A percentile compares a stretch with the other conserved stretches of the same genome.
phyloP scores from a whole-genome alignment of 2,113 vertebrate genomes.

The Labeo rohita region DNA sequence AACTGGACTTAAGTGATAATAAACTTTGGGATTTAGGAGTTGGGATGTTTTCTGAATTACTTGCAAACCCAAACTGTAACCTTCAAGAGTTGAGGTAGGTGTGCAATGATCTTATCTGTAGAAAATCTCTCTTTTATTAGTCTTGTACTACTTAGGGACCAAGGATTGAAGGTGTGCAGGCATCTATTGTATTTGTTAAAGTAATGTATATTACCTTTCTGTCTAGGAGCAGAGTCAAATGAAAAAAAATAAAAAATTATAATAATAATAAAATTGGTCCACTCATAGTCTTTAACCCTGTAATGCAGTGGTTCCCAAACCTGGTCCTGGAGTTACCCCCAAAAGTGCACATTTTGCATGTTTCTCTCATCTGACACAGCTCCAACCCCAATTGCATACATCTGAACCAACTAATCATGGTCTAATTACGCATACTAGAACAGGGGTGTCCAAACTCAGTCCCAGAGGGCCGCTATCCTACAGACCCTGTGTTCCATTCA shows the following conservation, averaged over 20 bases:
- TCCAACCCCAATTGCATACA: too few species aligned
- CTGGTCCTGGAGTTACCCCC: background rate
- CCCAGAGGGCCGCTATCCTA: too few species aligned
- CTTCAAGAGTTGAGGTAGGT: constrained; percentile 42
- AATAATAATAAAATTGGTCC: background rate
- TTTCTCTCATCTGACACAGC: background rate
- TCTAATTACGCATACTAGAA: too few species aligned
- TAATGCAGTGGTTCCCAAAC: background rate
- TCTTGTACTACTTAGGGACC: background rate
- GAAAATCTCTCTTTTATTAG: background rate
- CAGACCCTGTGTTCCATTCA: too few species aligned
- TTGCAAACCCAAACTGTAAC: constrained; percentile 37
- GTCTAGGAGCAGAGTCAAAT: too few species aligned
- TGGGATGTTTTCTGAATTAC: constrained; percentile 32
- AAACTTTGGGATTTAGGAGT: constrained; percentile 41
- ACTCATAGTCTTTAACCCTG: background rate
- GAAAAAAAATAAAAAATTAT: too few species aligned
- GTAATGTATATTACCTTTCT: too few species aligned
- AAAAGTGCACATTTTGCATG: background rate
- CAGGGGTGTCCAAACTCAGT: too few species aligned
- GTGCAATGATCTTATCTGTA: background rate
- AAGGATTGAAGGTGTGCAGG: background rate
- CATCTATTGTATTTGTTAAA: background rate
- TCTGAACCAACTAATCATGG: too few species aligned
- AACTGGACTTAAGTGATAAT: constrained; percentile 48